These are phyloP conservation scores for Acanthopagrus latus DNA, from an alignment of 2,797 vertebrate genomes.

Conservation along the genomic window DNA sequence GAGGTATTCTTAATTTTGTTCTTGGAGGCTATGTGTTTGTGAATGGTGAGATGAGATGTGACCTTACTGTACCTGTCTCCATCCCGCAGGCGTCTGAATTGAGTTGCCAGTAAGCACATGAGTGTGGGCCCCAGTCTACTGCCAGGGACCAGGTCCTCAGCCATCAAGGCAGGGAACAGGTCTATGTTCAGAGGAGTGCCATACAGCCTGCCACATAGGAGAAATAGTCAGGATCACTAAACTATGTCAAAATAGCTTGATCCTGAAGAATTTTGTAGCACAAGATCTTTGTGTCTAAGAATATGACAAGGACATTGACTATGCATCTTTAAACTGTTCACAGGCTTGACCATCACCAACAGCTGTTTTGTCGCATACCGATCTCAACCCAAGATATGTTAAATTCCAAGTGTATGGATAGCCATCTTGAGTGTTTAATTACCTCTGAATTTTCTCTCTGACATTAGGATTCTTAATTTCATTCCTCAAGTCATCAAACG, in stretches of 20 bases:
- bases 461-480: constrained; percentile 94
- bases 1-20: neutral
- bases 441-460: constrained; percentile 95
- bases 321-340: neutral
- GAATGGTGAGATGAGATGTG: neutral
- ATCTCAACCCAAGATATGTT: neutral
- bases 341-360: neutral
- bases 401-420: neutral
- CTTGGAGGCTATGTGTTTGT: neutral
- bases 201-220: constrained; percentile 86
- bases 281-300: neutral
- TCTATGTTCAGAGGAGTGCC: constrained; percentile 95
- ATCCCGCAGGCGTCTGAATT: constrained; percentile 92
- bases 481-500: constrained; percentile 94
- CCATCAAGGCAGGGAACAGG: constrained; percentile 97
- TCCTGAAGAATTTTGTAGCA: neutral
- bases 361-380: neutral
- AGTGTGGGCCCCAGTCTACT: constrained; percentile 95
- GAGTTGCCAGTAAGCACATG: constrained; percentile 93
- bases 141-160: constrained; percentile 95
- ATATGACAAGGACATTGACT: neutral
- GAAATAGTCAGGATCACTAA: neutral
- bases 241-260: neutral
- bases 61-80: constrained; percentile 91
- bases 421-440: constrained; percentile 14